Evolutionary conservation across 2,888 invertebrate species (phyloP), one percentile per base, ranked within the genome.

Genomic region (Pristionchus japonicus): DNA sequence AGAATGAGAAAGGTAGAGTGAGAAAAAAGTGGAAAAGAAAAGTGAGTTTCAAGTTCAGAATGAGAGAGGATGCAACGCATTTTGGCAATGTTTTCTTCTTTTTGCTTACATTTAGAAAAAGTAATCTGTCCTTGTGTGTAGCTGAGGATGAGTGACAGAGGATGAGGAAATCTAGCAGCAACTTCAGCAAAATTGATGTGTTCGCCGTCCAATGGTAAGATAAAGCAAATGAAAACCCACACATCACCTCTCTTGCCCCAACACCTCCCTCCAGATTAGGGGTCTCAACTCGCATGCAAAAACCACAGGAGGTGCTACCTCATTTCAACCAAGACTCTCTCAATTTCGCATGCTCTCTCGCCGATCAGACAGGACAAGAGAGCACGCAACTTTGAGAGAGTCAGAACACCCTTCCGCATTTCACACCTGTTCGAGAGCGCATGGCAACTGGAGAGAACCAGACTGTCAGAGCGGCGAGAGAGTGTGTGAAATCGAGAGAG

Each of bases 231-330:
- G 34, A 64, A 64, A 64, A 64, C 64, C 64, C 15, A 31, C 61
- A 23, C n/a, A 3, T 52, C n/a, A n/a, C 11, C n/a, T 17, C 57
- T 20, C 31, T 31, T 31, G 9, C 64, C 27, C 64, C 64, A 64
- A 64, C 64, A 64, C 64, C 31, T 64, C 31, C 64, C 64, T 64
- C 34, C 17, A 64, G 70, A 70, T 70, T 70, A 70, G 70, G 70
- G 70, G 70, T 70, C 70, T 70, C 64, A 31, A 37, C 37, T 23
- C 70, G 20, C 34, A 1, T 3, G 37, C 70, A 70, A 40, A 70
- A 70, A 70, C 7, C 70, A 9, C 20, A 37, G 31, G 1, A 4
- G 61, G 27, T n/a, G n/a, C n/a, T 31, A 31, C 31, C 64, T 31
- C 64, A 64, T 57, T 57, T 57, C 15, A 11, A 9, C 47, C 13